Evolutionary conservation across 2,797 vertebrate genomes (phyloP).

Genomic region (Linurgus olivaceus): DNA sequence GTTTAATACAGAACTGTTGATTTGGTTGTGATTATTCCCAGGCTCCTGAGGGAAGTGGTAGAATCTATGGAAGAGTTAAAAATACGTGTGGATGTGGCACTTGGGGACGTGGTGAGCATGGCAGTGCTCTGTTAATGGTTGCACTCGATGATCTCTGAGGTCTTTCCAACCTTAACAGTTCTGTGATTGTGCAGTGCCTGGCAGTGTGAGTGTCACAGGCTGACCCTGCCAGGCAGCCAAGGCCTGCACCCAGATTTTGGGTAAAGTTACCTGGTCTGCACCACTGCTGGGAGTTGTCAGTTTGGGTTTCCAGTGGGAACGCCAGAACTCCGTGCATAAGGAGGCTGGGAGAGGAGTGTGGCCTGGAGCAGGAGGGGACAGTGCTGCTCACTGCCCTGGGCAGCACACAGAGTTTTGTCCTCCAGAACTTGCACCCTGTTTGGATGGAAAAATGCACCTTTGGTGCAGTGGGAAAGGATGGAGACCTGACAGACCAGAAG

Average conservation of each 20-base stretch:
- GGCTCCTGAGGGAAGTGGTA: not conserved
- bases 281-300: not conserved
- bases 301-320: not conserved
- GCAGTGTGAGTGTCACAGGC: not conserved
- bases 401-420: not conserved
- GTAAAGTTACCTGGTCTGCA: not conserved
- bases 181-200: not conserved
- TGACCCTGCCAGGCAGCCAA: not conserved
- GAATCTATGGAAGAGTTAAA: not conserved
- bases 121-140: not conserved
- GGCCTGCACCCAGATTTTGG: rapidly evolving
- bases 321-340: not conserved
- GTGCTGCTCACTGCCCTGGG: not conserved
- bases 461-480: not conserved
- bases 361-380: not conserved
- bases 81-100: not conserved
- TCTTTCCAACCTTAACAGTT: not conserved
- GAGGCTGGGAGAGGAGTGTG: not conserved
- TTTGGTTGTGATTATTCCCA: not conserved
- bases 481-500: not conserved
- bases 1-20: not conserved
- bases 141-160: rapidly evolving
- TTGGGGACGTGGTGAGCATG: not conserved
- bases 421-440: not conserved
- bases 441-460: not conserved